A percentile compares a stretch with the other conserved stretches of the same genome.
Conservation (phyloP, 2,797 vertebrate species). For the Cryptoblepharus egeriae region DNA sequence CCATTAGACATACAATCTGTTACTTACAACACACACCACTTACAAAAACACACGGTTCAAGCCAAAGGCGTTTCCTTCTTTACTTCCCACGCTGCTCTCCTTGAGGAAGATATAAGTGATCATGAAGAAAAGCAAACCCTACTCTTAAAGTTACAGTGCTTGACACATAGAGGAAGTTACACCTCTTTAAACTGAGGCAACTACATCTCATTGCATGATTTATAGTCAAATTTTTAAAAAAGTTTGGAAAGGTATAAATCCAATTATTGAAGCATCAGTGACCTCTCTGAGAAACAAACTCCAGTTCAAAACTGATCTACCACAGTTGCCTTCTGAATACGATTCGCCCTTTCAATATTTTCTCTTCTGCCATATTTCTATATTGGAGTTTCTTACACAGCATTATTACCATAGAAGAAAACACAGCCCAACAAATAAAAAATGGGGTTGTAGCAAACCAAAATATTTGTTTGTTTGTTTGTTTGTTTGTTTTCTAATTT, state of each 20-base stretch:
- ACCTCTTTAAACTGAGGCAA: not conserved
- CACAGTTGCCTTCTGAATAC: not conserved
- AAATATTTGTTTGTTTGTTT: no score
- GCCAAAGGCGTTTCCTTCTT: slow-evolving; percentile 64
- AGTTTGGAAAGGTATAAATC: not conserved
- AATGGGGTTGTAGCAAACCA: not conserved
- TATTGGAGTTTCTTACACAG: not conserved
- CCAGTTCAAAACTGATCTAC: not conserved
- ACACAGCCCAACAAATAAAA: not conserved
- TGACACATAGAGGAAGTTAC: slow-evolving; percentile 20
- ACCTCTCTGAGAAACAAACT: not conserved
- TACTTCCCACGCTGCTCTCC: slow-evolving; percentile 40
- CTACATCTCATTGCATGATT: not conserved
- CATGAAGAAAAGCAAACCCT: slow-evolving; percentile 50
- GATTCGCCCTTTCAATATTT: not conserved
- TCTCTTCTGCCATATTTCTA: not conserved
- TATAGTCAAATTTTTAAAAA: not conserved
- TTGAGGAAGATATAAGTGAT: slow-evolving; percentile 60
- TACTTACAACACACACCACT: slow-evolving; percentile 52
- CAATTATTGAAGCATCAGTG: not conserved
- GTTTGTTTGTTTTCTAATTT: no score
- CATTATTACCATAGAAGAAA: not conserved
- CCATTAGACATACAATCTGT: slow-evolving; percentile 31
- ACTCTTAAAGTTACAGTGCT: slow-evolving; percentile 46
- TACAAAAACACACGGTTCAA: slow-evolving; percentile 48